phyloP scores from a whole-genome alignment of 2,797 vertebrate genomes.

The Tiaroga cobitis region DNA sequence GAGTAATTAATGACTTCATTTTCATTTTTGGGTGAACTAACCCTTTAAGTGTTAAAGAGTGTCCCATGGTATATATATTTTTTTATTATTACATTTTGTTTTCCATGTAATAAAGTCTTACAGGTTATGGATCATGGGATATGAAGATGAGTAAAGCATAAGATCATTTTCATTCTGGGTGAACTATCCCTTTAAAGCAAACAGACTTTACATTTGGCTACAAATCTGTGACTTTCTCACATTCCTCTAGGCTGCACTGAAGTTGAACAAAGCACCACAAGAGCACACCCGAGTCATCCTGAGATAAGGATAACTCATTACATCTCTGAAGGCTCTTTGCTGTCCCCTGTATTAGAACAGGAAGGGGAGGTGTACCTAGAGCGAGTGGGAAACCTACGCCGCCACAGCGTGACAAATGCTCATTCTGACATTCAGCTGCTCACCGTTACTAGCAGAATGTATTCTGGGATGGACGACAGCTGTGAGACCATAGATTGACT shows the following conservation, averaged over 20 bases:
- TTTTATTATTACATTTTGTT: not conserved
- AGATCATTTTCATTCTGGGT: not conserved
- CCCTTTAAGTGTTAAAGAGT: no score
- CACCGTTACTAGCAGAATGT: conserved; percentile 71
- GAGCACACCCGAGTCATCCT: conserved; percentile 35
- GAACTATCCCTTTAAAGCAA: not conserved
- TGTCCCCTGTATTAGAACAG: conserved; percentile 80
- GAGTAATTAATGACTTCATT: no score
- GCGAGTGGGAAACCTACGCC: conserved; percentile 77
- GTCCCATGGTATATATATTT: no score
- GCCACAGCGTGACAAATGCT: conserved; percentile 81
- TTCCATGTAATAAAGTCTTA: not conserved
- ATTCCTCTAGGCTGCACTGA: conserved; percentile 12
- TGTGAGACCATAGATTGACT: conserved; percentile 73
- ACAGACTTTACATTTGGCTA: not conserved
- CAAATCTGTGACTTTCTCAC: conserved; percentile 8
- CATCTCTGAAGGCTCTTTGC: conserved; percentile 65
- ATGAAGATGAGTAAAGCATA: not conserved
- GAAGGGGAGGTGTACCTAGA: conserved; percentile 83
- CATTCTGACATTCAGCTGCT: conserved; percentile 82
- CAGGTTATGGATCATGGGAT: no score
- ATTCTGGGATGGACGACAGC: conserved; percentile 50
- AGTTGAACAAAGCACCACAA: not conserved
- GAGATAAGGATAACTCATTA: conserved; percentile 52
- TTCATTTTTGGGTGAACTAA: no score